These are phyloP conservation scores for Ephydatia muelleri DNA, from an alignment of 37 sponge, comb jelly and placozoan species.

Conservation along the genomic window DNA sequence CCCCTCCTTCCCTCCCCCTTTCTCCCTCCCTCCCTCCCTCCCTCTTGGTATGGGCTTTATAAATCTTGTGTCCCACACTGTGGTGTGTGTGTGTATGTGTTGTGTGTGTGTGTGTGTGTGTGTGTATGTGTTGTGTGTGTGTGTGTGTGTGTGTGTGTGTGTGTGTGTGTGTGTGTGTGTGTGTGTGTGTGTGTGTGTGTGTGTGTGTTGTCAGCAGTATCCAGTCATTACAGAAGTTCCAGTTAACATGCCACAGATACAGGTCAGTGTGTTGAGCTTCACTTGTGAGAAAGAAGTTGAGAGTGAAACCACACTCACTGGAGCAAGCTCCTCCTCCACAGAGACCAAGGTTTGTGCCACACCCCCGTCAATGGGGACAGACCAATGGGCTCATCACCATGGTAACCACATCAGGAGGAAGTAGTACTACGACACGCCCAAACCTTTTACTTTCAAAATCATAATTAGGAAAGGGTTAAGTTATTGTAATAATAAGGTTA, in stretches of 20 bases:
- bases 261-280: background rate
- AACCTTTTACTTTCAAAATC: too few relatives aligned
- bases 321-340: background rate
- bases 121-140: conserved; percentile 13
- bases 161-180: background rate
- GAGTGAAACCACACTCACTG: background rate
- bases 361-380: too few relatives aligned
- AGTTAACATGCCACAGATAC: background rate
- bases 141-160: conserved; percentile 4
- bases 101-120: background rate
- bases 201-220: conserved; percentile 2
- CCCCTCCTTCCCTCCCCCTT: background rate
- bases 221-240: background rate
- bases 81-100: background rate
- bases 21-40: conserved; percentile 1
- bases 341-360: background rate
- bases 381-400: too few relatives aligned
- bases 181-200: conserved; percentile 26
- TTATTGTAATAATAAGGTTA: too few relatives aligned
- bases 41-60: background rate
- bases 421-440: too few relatives aligned
- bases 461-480: too few relatives aligned
- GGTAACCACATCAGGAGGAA: too few relatives aligned
- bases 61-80: background rate
- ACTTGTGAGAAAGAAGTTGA: background rate